These are phyloP conservation scores for Zaprionus taronus DNA, from an alignment of 1,140 invertebrate species.

Conservation along the genomic window DNA sequence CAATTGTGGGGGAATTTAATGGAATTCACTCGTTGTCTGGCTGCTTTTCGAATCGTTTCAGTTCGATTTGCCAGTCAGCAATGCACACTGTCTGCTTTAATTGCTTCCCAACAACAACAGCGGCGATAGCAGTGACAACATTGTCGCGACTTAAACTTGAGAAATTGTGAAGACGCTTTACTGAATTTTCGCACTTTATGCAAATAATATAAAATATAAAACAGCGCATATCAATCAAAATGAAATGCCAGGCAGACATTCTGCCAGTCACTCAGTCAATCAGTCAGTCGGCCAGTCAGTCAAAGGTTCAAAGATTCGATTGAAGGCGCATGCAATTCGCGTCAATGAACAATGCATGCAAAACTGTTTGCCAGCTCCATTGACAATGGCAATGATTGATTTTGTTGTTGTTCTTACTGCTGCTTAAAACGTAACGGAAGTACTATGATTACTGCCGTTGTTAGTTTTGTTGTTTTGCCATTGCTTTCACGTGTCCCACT, in stretches of 20 bases:
- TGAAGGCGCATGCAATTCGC: conserved; percentile 63
- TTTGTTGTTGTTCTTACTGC: background rate
- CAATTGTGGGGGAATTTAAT: conserved; percentile 66
- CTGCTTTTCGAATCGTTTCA: conserved; percentile 24
- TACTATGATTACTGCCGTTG: conserved; percentile 28
- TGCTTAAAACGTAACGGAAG: conserved; percentile 41
- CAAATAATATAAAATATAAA: conserved; percentile 55
- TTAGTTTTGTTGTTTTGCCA: conserved; percentile 22
- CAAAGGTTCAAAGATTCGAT: conserved; percentile 68
- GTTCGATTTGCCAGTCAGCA: conserved; percentile 53
- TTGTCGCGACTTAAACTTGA: conserved; percentile 35
- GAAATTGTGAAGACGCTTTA: conserved; percentile 27
- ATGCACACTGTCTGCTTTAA: conserved; percentile 46
- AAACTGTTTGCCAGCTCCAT: conserved; percentile 54
- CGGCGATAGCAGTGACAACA: background rate
- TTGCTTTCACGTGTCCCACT: conserved; percentile 47
- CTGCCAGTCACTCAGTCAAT: conserved; percentile 48
- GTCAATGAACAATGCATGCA: conserved; percentile 55
- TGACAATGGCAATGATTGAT: conserved; percentile 58
- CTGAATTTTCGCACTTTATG: conserved; percentile 65
- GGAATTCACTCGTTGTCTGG: conserved; percentile 63
- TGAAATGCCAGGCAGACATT: conserved; percentile 30
- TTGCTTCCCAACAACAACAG: conserved; percentile 29
- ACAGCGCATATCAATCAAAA: conserved; percentile 61
- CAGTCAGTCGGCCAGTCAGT: conserved; percentile 56